Evolutionary conservation across 1,140 invertebrate species (phyloP).

Genomic region (Drosophila cardini): DNA sequence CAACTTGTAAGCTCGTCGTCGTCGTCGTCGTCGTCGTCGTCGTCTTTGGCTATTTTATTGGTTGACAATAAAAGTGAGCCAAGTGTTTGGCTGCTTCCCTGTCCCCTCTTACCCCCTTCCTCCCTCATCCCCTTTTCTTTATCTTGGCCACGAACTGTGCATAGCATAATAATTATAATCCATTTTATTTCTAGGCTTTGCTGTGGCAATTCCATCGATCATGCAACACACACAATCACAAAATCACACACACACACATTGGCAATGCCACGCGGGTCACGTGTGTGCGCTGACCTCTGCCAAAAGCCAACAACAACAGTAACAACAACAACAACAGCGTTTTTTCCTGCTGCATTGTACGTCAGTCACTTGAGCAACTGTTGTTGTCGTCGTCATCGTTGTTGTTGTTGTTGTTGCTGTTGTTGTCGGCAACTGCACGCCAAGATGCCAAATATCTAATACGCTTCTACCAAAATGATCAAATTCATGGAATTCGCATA

Average conservation of each 20-base stretch:
- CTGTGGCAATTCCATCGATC: conserved; percentile 76
- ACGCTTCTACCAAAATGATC: conserved; percentile 78
- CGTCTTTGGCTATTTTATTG: conserved; percentile 71
- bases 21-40: background rate
- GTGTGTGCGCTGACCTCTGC: conserved; percentile 77
- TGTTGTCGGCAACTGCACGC: conserved; percentile 50
- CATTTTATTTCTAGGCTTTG: conserved; percentile 72
- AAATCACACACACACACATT: conserved; percentile 1
- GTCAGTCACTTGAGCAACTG: conserved; percentile 59
- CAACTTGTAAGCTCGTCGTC: conserved; percentile 60
- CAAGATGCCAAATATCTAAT: conserved; percentile 80
- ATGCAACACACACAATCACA: conserved; percentile 58
- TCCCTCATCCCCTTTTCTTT: background rate
- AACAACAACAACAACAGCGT: conserved; percentile 26
- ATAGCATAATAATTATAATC: conserved; percentile 81
- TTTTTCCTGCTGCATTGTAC: conserved; percentile 59
- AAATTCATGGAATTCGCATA: conserved; percentile 81
- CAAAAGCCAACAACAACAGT: conserved; percentile 28
- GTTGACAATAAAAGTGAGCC: conserved; percentile 80
- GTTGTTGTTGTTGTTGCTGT: conserved; percentile 28
- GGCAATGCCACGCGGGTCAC: conserved; percentile 51
- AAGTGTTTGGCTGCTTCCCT: conserved; percentile 5
- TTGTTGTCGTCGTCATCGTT: conserved; percentile 6
- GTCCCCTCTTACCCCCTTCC: background rate
- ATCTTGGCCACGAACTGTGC: conserved; percentile 16